Evolutionary conservation across 2,888 invertebrate genomes (phyloP).

Genomic region (Lymantria monacha): DNA sequence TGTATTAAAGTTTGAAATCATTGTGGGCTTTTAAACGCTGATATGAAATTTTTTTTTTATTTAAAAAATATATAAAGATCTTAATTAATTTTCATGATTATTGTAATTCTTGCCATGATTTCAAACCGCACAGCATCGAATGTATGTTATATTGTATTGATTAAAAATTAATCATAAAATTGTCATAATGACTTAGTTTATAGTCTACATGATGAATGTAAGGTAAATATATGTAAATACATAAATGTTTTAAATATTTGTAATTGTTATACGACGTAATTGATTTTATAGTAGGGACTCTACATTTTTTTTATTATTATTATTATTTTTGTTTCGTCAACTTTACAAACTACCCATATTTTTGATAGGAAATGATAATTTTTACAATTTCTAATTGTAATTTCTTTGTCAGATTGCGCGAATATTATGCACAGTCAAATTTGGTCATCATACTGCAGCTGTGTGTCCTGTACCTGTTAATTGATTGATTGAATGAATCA

Average conservation of each 20-base stretch:
- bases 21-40: background rate
- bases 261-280: background rate
- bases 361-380: constrained; percentile 34
- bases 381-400: constrained; percentile 15
- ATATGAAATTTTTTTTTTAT: too few relatives aligned
- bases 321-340: background rate
- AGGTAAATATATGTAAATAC: background rate
- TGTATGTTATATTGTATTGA: constrained; percentile 13
- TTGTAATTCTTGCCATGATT: constrained; percentile 10
- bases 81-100: background rate
- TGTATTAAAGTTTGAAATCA: constrained; percentile 26
- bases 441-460: constrained; percentile 35
- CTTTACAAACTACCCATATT: background rate
- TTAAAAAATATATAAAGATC: background rate
- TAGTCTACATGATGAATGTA: constrained; percentile 25
- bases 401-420: constrained; percentile 36
- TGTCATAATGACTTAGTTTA: background rate
- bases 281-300: too few relatives aligned
- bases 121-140: constrained; percentile 7
- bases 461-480: constrained; percentile 33
- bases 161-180: constrained; percentile 6
- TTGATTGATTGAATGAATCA: constrained; percentile 12
- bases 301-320: too few relatives aligned
- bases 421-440: constrained; percentile 36
- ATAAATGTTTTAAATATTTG: background rate